Percentiles rank a stretch among this genome's conserved stretches.
These are phyloP conservation scores for Scomberomorus guttatus DNA, from an alignment of 2,797 vertebrate species.

Conservation along the genomic window DNA sequence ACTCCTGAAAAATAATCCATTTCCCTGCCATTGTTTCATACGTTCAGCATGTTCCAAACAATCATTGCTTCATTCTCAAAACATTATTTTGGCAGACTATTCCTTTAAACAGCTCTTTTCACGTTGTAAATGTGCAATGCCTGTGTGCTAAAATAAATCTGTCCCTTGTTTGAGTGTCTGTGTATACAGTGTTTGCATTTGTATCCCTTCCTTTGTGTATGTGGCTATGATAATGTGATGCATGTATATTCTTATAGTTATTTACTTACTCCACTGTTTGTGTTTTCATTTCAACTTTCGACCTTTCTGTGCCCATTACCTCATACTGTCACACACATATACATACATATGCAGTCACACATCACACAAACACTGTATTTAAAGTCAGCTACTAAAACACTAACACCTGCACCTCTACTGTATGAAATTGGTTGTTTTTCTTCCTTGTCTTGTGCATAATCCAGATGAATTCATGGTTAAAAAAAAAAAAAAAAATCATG, in stretches of 20 bases:
- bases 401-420: constrained; percentile 60
- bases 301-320: constrained; percentile 56
- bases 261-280: constrained; percentile 23
- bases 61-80: background rate
- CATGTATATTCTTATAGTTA: constrained; percentile 38
- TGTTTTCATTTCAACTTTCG: constrained; percentile 30
- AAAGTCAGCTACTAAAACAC: constrained; percentile 51
- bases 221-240: background rate
- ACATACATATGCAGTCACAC: constrained; percentile 27
- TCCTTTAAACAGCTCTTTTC: constrained; percentile 4
- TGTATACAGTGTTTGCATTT: constrained; percentile 13
- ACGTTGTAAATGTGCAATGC: background rate
- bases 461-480: constrained; percentile 26
- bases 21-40: background rate
- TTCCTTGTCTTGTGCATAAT: constrained; percentile 29
- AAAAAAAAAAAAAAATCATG: constrained; percentile 4
- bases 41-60: background rate
- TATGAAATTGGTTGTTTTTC: constrained; percentile 15
- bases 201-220: background rate
- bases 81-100: background rate
- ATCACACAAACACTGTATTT: constrained; percentile 49
- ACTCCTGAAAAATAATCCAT: background rate
- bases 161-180: background rate
- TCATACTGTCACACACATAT: constrained; percentile 65
- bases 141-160: background rate